These are phyloP conservation scores for Origma solitaria DNA, from an alignment of 2,113 vertebrate genomes.

Conservation along the genomic window DNA sequence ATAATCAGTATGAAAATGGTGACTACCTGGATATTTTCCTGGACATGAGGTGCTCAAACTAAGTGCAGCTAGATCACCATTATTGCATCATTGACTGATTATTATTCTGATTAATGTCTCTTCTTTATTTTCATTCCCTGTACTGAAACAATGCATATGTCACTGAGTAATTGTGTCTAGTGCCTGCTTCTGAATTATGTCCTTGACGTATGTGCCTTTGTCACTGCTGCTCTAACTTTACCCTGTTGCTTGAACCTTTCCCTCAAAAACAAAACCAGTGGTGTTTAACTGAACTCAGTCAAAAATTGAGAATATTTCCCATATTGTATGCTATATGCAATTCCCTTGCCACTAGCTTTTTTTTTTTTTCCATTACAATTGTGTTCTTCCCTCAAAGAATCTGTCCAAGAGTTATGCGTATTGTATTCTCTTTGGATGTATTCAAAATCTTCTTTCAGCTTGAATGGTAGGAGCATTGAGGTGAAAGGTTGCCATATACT, in stretches of 20 bases:
- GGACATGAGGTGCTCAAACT: slow-evolving; percentile 59
- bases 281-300: background rate
- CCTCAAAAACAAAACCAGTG: background rate
- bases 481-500: background rate
- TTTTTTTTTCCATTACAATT: no score
- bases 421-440: background rate
- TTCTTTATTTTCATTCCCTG: slow-evolving; percentile 69
- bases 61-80: slow-evolving; percentile 62
- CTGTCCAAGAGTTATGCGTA: rapidly evolving
- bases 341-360: background rate
- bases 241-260: background rate
- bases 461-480: background rate
- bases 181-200: slow-evolving; percentile 32
- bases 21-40: slow-evolving; percentile 71
- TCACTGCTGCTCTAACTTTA: background rate
- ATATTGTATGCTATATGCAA: background rate
- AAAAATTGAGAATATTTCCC: background rate
- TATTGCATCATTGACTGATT: slow-evolving; percentile 73
- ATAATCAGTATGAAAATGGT: slow-evolving; percentile 71
- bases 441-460: background rate
- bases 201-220: background rate
- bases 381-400: background rate
- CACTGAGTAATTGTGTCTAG: slow-evolving; percentile 29
- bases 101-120: slow-evolving; percentile 71
- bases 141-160: slow-evolving; percentile 60